These are phyloP conservation scores for Neogobius melanostomus DNA, from an alignment of 2,113 vertebrate species.

Conservation along the genomic window DNA sequence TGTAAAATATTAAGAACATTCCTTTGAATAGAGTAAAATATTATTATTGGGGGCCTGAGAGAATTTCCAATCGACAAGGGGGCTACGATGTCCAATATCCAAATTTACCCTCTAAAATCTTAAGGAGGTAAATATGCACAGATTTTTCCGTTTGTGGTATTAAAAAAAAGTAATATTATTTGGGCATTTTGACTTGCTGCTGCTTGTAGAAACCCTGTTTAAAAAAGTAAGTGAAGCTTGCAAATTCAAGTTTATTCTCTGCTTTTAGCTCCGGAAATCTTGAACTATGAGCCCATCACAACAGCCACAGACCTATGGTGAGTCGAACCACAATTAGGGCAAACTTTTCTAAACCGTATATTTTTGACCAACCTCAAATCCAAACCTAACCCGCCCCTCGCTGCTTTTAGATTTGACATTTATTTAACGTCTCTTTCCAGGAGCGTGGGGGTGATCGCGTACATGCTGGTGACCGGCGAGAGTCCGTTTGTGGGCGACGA, in stretches of 20 bases:
- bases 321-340: slow-evolving; percentile 47
- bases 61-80: no score
- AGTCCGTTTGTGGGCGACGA: slow-evolving; percentile 92
- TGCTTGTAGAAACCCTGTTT: no score
- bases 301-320: slow-evolving; percentile 97
- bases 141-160: no score
- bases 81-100: no score
- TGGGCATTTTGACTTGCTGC: no score
- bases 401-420: not conserved
- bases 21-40: no score
- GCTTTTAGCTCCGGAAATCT: slow-evolving; percentile 89
- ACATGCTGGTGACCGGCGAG: slow-evolving; percentile 93
- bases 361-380: not conserved
- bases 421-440: slow-evolving; percentile 58
- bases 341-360: not conserved
- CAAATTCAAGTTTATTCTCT: not conserved
- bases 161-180: no score
- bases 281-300: slow-evolving; percentile 98
- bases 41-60: no score
- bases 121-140: no score
- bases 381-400: not conserved
- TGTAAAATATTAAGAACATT: no score
- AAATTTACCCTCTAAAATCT: no score
- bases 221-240: not conserved
- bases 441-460: slow-evolving; percentile 93